Conservation (phyloP, 2,888 invertebrate genomes). For the Ctenicera cuprea region DNA sequence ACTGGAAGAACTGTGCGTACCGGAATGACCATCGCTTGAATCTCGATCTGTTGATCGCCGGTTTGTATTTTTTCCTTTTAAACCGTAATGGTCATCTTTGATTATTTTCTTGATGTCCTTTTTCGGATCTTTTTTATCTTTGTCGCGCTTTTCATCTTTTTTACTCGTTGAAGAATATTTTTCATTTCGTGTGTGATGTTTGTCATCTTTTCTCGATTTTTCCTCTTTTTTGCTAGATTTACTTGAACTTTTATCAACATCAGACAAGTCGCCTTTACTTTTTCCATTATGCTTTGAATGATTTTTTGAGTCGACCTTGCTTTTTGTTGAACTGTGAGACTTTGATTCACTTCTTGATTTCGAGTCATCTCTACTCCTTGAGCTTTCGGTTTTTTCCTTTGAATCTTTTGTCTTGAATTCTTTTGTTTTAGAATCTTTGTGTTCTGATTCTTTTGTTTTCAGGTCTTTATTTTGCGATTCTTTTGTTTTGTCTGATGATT, state of each 20-base stretch:
- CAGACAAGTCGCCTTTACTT: conserved; percentile 47
- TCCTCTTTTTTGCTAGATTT: conserved; percentile 57
- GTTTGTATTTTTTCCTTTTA: conserved; percentile 78
- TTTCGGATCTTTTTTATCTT: conserved; percentile 60
- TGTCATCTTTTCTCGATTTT: conserved; percentile 44
- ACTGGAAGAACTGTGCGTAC: conserved; percentile 69
- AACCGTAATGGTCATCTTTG: conserved; percentile 83
- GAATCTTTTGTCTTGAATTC: conserved; percentile 41
- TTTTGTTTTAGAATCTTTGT: conserved; percentile 52
- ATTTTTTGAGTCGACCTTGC: conserved; percentile 57
- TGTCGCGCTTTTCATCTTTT: conserved; percentile 55
- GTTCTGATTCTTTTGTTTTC: conserved; percentile 58
- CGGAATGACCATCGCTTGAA: conserved; percentile 82
- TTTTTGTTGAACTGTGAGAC: conserved; percentile 38
- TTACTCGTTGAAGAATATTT: conserved; percentile 30
- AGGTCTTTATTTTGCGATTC: conserved; percentile 57
- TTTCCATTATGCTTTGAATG: conserved; percentile 50
- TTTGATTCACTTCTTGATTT: conserved; percentile 39
- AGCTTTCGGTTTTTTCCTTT: conserved; percentile 34
- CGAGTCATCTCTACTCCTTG: conserved; percentile 54
- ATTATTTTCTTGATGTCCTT: conserved; percentile 60
- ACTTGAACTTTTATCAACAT: conserved; percentile 36
- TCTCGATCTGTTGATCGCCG: conserved; percentile 87
- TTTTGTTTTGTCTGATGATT: neutral
- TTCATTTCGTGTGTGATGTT: conserved; percentile 16